Evolutionary conservation across 2,113 vertebrate genomes (phyloP).

Genomic region (Hemiscyllium ocellatum): DNA sequence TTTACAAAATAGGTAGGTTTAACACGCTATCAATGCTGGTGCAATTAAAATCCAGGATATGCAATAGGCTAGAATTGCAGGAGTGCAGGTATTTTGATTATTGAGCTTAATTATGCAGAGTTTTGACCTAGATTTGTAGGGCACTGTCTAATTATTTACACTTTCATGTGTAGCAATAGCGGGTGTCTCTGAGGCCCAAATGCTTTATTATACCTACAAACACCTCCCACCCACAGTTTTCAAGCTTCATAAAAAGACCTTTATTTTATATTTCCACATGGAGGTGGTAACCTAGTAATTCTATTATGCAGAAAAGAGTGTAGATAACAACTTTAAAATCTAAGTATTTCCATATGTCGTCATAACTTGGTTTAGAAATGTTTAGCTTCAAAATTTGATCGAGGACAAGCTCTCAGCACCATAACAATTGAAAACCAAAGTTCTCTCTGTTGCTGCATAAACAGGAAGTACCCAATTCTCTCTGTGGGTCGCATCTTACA

Average conservation of each 20-base stretch:
- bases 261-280: neutral
- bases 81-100: neutral
- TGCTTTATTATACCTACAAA: neutral
- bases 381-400: neutral
- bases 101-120: neutral
- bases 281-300: neutral
- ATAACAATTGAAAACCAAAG: neutral
- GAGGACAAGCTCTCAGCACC: neutral
- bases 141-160: neutral
- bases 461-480: neutral
- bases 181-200: neutral
- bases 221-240: neutral
- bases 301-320: neutral
- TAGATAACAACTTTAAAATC: neutral
- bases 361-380: neutral
- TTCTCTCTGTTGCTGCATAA: neutral
- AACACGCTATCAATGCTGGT: neutral
- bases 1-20: neutral
- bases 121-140: neutral
- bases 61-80: neutral
- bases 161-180: neutral
- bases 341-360: neutral
- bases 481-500: neutral
- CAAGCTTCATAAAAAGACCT: neutral
- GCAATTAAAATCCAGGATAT: neutral